phyloP scores from a whole-genome alignment of 37 sponge, comb jelly and placozoan species.

The Bolinopsis microptera region DNA sequence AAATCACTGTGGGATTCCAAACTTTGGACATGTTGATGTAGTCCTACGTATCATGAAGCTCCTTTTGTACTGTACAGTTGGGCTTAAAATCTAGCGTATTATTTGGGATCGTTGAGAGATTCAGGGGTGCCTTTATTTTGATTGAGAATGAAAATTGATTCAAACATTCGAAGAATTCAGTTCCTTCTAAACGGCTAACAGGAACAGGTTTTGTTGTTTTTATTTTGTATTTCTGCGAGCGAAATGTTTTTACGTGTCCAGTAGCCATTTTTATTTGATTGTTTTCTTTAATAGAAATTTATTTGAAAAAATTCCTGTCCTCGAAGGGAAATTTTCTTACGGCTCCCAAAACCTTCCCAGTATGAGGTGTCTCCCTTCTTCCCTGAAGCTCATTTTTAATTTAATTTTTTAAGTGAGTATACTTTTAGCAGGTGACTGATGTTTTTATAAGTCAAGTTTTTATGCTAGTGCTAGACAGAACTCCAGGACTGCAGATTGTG shows the following conservation, averaged over 20 bases:
- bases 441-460: conserved; percentile 54
- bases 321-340: background rate
- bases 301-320: conserved; percentile 31
- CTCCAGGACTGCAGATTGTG: too few relatives aligned
- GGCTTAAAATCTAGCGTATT: too few relatives aligned
- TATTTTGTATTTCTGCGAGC: conserved; percentile 65
- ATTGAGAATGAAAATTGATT: conserved; percentile 56
- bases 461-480: conserved; percentile 22
- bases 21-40: too few relatives aligned
- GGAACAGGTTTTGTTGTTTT: conserved; percentile 61
- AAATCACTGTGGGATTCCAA: too few relatives aligned
- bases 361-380: too few relatives aligned
- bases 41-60: too few relatives aligned
- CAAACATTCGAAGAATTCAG: conserved; percentile 57
- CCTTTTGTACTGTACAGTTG: too few relatives aligned
- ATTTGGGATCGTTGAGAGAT: too few relatives aligned
- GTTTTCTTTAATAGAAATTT: conserved; percentile 57
- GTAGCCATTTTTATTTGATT: conserved; percentile 65
- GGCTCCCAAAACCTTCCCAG: background rate
- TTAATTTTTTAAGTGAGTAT: conserved; percentile 50
- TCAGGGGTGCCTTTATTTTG: background rate
- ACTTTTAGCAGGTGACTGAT: conserved; percentile 51
- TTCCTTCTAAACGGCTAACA: background rate
- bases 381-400: conserved; percentile 47
- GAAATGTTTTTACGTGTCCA: conserved; percentile 65